A percentile compares a stretch with the other conserved stretches of the same genome.
Evolutionary conservation across 2,113 vertebrate genomes (phyloP).

Genomic region (Microtus pennsylvanicus): DNA sequence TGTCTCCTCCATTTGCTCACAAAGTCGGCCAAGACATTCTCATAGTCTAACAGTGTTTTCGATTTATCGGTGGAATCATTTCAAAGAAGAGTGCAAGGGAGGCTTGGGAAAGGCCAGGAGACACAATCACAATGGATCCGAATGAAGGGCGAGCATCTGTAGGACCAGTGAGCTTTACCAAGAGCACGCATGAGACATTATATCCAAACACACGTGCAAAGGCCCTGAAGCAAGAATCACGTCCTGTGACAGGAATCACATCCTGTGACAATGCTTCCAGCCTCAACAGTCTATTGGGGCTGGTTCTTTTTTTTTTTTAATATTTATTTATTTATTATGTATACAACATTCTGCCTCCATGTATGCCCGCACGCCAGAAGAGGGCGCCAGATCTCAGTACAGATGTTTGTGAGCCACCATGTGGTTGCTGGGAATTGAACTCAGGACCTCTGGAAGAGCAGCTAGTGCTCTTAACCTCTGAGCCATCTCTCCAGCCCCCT

Average conservation of each 20-base stretch:
- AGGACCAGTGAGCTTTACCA: slow-evolving; percentile 1
- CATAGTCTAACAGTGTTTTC: background rate
- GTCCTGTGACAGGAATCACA: background rate
- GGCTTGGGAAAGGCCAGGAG: slow-evolving; percentile 33
- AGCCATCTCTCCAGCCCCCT: no score
- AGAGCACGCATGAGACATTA: background rate
- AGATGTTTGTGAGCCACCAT: no score
- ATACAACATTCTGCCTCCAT: no score
- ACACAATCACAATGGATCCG: background rate
- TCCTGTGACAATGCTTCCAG: background rate
- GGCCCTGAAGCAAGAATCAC: background rate
- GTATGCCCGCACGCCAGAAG: no score
- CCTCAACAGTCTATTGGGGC: background rate
- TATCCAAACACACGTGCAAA: background rate
- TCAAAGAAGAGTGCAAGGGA: background rate
- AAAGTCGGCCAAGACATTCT: background rate
- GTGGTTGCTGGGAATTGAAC: no score
- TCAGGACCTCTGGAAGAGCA: no score
- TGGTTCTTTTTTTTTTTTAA: no score
- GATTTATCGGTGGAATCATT: background rate
- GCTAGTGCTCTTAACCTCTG: no score
- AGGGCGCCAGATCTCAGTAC: no score
- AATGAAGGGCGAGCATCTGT: background rate
- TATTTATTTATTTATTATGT: no score
- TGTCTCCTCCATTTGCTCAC: background rate